Percentiles rank a stretch among this genome's conserved stretches.
Evolutionary conservation across 2,888 invertebrate species (phyloP).

Genomic region (Leptinotarsa peninsularis): DNA sequence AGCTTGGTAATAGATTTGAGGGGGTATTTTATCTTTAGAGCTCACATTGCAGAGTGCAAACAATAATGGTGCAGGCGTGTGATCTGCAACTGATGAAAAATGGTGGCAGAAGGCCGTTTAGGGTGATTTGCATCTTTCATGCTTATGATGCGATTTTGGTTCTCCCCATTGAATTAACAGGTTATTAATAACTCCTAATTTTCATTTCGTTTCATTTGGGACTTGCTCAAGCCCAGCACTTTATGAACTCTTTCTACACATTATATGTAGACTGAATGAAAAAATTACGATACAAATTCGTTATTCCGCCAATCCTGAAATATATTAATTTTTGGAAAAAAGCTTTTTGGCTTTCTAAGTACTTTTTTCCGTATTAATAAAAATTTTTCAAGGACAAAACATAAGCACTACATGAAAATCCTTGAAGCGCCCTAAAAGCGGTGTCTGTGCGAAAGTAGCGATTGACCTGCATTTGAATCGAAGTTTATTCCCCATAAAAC

Average conservation of each 20-base stretch:
- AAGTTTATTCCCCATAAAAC: no score
- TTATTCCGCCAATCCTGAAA: background rate
- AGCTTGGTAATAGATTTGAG: background rate
- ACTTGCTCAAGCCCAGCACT: background rate
- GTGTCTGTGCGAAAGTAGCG: no score
- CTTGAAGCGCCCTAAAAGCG: no score
- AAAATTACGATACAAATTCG: background rate
- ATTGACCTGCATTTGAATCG: no score
- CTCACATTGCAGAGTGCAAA: conserved; percentile 14
- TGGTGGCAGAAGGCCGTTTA: background rate
- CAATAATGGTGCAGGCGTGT: conserved; percentile 4
- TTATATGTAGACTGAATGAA: background rate
- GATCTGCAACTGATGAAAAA: conserved; percentile 11
- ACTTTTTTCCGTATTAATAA: no score
- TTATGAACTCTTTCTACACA: background rate
- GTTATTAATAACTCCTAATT: background rate
- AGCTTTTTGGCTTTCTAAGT: no score
- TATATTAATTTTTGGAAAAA: no score
- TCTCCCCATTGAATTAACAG: background rate
- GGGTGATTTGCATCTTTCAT: background rate
- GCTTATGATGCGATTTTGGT: background rate
- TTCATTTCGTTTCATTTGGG: background rate
- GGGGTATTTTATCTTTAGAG: conserved; percentile 5
- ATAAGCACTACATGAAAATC: no score
- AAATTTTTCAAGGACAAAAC: no score